These are phyloP conservation scores for Hesperia comma DNA, from an alignment of 2,888 invertebrate genomes.

Conservation along the genomic window DNA sequence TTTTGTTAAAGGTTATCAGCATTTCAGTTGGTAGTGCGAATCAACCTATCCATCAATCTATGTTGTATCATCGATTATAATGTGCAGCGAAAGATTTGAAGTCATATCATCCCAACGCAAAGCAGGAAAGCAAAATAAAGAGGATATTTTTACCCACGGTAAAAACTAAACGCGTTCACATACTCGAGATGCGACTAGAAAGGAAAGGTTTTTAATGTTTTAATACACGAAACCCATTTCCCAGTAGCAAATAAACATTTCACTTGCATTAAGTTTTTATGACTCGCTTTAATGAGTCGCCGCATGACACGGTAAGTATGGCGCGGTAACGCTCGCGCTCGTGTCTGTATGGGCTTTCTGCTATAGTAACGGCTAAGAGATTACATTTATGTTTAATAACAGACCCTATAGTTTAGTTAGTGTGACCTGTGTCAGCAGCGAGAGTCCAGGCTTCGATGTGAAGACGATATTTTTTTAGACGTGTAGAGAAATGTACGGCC, in stretches of 20 bases:
- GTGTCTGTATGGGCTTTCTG: neutral
- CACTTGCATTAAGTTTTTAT: constrained; percentile 14
- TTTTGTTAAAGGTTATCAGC: no score
- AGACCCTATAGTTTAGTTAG: no score
- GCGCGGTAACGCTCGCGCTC: neutral
- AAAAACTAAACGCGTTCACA: neutral
- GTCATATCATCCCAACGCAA: no score
- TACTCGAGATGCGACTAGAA: constrained; percentile 5
- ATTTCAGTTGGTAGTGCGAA: no score
- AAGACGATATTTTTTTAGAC: no score
- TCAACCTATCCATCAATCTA: no score
- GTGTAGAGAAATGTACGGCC: no score
- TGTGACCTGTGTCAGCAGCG: no score
- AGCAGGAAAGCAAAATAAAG: no score
- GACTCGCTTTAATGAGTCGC: constrained; percentile 4
- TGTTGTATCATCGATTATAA: no score
- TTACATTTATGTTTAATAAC: neutral
- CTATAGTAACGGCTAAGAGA: neutral
- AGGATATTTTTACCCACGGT: neutral
- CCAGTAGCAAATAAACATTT: constrained; percentile 13
- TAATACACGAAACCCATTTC: constrained; percentile 13
- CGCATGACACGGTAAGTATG: constrained; percentile 5
- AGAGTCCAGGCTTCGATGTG: no score
- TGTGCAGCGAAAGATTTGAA: no score
- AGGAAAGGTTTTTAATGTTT: constrained; percentile 8